Base-by-base conservation (phyloP, 2,113 vertebrate species). In the Halichoeres trimaculatus region DNA sequence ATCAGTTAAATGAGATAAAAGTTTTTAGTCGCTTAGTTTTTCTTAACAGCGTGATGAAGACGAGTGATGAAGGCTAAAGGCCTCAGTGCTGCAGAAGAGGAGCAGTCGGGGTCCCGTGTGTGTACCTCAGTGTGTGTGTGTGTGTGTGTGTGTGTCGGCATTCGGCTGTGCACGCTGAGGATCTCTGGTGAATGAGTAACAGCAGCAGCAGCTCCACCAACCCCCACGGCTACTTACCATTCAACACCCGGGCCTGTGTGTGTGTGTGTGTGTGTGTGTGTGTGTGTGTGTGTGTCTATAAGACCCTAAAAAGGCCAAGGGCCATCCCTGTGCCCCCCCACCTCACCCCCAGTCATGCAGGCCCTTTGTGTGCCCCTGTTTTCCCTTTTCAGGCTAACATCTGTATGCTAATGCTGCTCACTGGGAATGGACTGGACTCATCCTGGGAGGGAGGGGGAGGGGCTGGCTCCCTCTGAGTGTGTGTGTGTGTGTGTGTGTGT, bases 381-480 rank as follows among this genome's bases (percentile, higher is more conserved):
- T 85, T 90, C 89, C 80, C 84, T 91, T 93, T 93, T 89, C 91
- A 92, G 82, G 20, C 8, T 61, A 91, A 94, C 93, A 94, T 94
- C 93, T 94, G 94, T 94, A 94, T 94, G 92, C 83, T 93, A 94
- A 94, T 94, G 80, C 16, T 0, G 17, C 40, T 86, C 64, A 81
- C 52, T 86, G 76, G 78, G 79, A 91, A 76, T 54, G 73, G 57
- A 58, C 73, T 71, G 63, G 72, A 84, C 82, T 85, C 67, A 60
- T 83, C 66, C 82, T 85, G 80, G 84, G 81, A 87, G 76, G 53
- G 79, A 52, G 85, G 85, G 89, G 84, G 89, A 85, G 77, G 88
- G 85, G 78, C 8, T 6, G 72, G 57, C 48, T 67, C 53, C 56
- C 59, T 62, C 34, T 43, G 23, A 56, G 73, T 38, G 61, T 74